Evolutionary conservation across 2,113 vertebrate species (phyloP).

Genomic region (Micromys minutus): DNA sequence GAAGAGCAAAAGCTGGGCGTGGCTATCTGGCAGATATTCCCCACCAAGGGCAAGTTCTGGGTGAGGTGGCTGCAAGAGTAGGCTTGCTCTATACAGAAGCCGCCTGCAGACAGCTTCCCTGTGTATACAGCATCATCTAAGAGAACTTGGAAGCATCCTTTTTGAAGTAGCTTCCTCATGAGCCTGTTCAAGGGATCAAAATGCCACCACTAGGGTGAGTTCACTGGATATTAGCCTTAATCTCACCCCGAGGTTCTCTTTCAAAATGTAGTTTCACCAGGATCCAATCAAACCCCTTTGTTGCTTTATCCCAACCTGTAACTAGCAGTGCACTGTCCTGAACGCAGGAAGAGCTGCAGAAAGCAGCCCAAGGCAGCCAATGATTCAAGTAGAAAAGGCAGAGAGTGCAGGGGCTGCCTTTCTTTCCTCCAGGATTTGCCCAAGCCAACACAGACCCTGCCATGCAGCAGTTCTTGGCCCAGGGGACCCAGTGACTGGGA

Average conservation of each 20-base stretch:
- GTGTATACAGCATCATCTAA: not conserved
- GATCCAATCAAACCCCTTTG: not conserved
- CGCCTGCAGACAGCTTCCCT: not conserved
- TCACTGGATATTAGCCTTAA: conserved; percentile 4
- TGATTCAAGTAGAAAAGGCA: not conserved
- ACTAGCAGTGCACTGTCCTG: not conserved
- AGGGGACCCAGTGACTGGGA: not conserved
- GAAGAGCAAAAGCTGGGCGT: not conserved
- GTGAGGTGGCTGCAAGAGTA: not conserved
- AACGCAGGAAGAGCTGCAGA: not conserved
- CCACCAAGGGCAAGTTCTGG: not conserved
- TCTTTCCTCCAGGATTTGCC: not conserved
- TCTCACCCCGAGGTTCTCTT: conserved; percentile 8
- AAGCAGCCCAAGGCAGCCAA: not conserved
- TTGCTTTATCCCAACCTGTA: not conserved
- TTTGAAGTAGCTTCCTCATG: not conserved
- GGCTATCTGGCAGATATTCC: not conserved
- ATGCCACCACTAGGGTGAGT: not conserved
- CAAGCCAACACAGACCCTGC: not conserved
- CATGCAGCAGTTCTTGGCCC: not conserved
- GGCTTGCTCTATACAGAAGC: not conserved
- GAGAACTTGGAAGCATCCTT: not conserved
- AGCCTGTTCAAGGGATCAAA: not conserved
- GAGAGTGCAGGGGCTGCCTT: not conserved
- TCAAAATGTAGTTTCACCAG: conserved; percentile 27